These are phyloP conservation scores for Spondyliosoma cantharus DNA, from an alignment of 2,797 vertebrate species.

Conservation along the genomic window DNA sequence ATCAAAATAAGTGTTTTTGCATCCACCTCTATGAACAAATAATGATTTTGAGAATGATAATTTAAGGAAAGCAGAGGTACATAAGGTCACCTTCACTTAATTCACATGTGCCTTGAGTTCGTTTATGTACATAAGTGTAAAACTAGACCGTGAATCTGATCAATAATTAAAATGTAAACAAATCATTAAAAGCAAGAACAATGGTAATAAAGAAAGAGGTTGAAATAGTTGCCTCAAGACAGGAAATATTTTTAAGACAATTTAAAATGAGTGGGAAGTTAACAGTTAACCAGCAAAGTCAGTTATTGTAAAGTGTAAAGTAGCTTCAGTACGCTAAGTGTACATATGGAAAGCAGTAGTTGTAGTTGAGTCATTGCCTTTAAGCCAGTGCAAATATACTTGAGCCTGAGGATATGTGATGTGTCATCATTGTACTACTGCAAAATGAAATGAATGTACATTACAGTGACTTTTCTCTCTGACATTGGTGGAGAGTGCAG, in stretches of 20 bases:
- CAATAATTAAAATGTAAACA: conserved; percentile 11
- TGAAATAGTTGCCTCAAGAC: not conserved
- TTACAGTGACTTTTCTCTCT: not conserved
- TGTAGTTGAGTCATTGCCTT: conserved; percentile 2
- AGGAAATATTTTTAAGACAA: not conserved
- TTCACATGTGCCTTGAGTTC: not conserved
- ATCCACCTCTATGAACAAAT: conserved; percentile 16
- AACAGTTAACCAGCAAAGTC: conserved; percentile 14
- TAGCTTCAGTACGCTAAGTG: not conserved
- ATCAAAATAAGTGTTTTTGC: conserved; percentile 30
- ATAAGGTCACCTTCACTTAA: not conserved
- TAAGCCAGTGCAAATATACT: conserved; percentile 4
- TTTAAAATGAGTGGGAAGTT: not conserved
- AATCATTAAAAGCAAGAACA: conserved; percentile 5
- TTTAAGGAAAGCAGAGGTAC: not conserved
- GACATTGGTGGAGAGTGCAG: not conserved
- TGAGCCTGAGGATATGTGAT: not conserved
- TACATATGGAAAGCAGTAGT: not conserved
- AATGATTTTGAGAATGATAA: not conserved
- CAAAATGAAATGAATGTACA: not conserved
- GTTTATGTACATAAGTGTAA: not conserved
- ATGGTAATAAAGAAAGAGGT: conserved; percentile 10
- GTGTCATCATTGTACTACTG: not conserved
- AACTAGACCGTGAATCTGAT: not conserved
- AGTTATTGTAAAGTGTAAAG: not conserved